These are phyloP conservation scores for Crossocerus cetratus DNA, from an alignment of 2,888 invertebrate species.

Conservation along the genomic window DNA sequence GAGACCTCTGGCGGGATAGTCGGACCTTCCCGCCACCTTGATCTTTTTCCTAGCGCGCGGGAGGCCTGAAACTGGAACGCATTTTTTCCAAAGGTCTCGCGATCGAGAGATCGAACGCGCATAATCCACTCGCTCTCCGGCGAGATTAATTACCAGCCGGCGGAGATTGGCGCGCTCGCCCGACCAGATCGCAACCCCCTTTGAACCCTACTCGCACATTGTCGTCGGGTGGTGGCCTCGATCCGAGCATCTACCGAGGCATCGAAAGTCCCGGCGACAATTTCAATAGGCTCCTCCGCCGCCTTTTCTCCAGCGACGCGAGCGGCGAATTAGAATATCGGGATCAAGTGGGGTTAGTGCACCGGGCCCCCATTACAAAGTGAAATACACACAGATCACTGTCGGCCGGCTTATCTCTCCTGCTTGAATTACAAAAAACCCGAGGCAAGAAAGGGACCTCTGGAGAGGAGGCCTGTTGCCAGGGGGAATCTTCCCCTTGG, in stretches of 20 bases:
- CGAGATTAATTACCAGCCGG: too few relatives aligned
- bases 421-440: slow-evolving; percentile 44
- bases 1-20: background rate
- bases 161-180: too few relatives aligned
- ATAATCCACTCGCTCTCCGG: too few relatives aligned
- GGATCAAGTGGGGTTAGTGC: slow-evolving; percentile 56
- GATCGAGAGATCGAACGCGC: background rate
- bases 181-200: too few relatives aligned
- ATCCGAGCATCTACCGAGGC: too few relatives aligned
- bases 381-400: slow-evolving; percentile 67
- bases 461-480: background rate
- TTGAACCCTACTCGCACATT: too few relatives aligned
- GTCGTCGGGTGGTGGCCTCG: too few relatives aligned
- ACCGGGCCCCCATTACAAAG: slow-evolving; percentile 64
- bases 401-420: slow-evolving; percentile 53
- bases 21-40: slow-evolving; percentile 1
- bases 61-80: slow-evolving; percentile 1
- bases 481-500: too few relatives aligned
- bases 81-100: background rate
- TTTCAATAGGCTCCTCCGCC: too few relatives aligned
- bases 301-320: slow-evolving; percentile 11
- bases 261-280: too few relatives aligned
- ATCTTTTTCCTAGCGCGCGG: background rate
- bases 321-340: slow-evolving; percentile 67
- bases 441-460: background rate